Evolutionary conservation across 2,888 invertebrate species (phyloP).

Genomic region (Metallyticus violacea): DNA sequence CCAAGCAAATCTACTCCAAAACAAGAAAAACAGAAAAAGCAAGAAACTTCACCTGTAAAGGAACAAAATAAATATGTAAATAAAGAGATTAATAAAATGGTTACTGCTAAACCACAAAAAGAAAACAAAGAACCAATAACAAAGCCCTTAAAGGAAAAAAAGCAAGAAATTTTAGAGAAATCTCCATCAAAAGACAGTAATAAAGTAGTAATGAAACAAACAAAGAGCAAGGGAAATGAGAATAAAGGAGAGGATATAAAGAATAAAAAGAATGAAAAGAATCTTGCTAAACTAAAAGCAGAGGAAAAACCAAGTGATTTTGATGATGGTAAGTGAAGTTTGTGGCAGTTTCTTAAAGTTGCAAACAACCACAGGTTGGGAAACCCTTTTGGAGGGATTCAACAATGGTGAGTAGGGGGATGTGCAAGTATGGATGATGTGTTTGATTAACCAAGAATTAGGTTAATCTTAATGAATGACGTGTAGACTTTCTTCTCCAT

Average conservation of each 20-base stretch:
- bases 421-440: no score
- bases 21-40: conserved; percentile 41
- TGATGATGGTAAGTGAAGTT: conserved; percentile 61
- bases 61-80: conserved; percentile 45
- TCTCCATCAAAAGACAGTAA: conserved; percentile 29
- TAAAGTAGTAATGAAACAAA: conserved; percentile 48
- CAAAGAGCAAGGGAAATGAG: conserved; percentile 49
- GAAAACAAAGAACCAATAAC: conserved; percentile 43
- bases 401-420: no score
- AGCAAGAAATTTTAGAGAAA: conserved; percentile 47
- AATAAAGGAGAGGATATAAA: conserved; percentile 46
- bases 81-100: neutral
- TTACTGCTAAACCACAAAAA: conserved; percentile 38
- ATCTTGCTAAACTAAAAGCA: conserved; percentile 45
- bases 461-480: no score
- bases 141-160: conserved; percentile 40
- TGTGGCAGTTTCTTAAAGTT: no score
- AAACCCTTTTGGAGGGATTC: no score
- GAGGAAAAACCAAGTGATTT: conserved; percentile 68
- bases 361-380: no score
- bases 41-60: conserved; percentile 47
- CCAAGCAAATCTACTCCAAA: conserved; percentile 22
- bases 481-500: no score
- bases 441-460: no score
- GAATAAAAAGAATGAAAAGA: conserved; percentile 60